Conservation (phyloP, 2,888 invertebrate genomes). For the Trichopoda pennipes region DNA sequence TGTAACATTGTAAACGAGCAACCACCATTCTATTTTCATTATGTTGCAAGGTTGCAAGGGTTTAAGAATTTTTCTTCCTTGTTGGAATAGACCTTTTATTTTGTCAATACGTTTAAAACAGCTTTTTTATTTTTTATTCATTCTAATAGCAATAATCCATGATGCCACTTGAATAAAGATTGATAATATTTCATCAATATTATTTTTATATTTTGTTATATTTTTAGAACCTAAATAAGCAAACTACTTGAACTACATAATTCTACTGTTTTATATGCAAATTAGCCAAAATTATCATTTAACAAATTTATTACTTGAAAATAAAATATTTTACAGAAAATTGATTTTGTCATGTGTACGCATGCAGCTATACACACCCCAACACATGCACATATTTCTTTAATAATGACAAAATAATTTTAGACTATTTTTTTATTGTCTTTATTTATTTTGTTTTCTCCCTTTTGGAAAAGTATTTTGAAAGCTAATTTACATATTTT, state of each 20-base stretch:
- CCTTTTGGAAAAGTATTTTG: constrained; percentile 32
- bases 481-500: constrained; percentile 66
- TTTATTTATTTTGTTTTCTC: constrained; percentile 1
- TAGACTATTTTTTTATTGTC: constrained; percentile 7
- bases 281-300: constrained; percentile 75
- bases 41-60: constrained; percentile 31
- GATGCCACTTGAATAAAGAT: constrained; percentile 39
- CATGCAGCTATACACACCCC: neutral
- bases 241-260: constrained; percentile 56
- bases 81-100: neutral
- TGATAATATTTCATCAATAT: constrained; percentile 53
- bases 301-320: constrained; percentile 52
- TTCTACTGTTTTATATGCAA: constrained; percentile 81
- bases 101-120: constrained; percentile 31
- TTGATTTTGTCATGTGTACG: constrained; percentile 59
- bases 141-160: constrained; percentile 9
- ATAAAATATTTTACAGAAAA: constrained; percentile 62
- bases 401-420: constrained; percentile 76
- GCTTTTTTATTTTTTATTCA: neutral
- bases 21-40: constrained; percentile 17
- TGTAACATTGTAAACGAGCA: constrained; percentile 48
- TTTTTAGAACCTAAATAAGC: constrained; percentile 70
- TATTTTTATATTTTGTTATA: constrained; percentile 64
- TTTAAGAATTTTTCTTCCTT: constrained; percentile 33
- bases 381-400: constrained; percentile 62